A percentile compares a stretch with the other conserved stretches of the same genome.
These are phyloP conservation scores for Arion vulgaris DNA, from an alignment of 1,140 invertebrate species.

Conservation along the genomic window DNA sequence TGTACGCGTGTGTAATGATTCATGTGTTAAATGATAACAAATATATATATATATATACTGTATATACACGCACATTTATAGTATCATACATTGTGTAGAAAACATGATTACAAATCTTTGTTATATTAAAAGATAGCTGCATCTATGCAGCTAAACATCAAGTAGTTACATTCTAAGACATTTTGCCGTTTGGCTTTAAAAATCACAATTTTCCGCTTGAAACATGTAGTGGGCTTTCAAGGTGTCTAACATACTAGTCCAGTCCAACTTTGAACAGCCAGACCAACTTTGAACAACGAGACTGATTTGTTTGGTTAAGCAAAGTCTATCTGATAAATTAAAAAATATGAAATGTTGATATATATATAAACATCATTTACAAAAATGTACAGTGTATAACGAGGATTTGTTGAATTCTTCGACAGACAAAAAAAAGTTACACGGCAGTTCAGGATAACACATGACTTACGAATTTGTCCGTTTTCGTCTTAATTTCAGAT, in stretches of 20 bases:
- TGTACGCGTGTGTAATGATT: too few relatives aligned
- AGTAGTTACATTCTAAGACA: background rate
- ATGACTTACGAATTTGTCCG: too few relatives aligned
- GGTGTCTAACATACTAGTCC: background rate
- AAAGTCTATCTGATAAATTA: background rate
- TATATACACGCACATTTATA: too few relatives aligned
- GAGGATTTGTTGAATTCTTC: background rate
- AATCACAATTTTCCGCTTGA: conserved; percentile 10
- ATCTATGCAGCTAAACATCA: background rate
- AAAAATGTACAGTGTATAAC: background rate
- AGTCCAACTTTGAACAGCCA: too few relatives aligned
- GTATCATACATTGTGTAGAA: too few relatives aligned
- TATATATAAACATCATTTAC: background rate
- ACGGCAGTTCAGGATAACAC: background rate
- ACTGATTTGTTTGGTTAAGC: background rate
- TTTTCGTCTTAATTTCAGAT: too few relatives aligned
- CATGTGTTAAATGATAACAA: too few relatives aligned
- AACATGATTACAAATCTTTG: background rate
- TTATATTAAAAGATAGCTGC: background rate
- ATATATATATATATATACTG: too few relatives aligned
- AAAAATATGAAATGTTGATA: background rate
- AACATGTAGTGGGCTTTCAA: background rate
- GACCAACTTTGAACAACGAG: too few relatives aligned
- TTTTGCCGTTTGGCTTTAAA: background rate
- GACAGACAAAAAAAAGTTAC: background rate